Conservation (phyloP, 2,113 vertebrate species). For the Strigops habroptila region DNA sequence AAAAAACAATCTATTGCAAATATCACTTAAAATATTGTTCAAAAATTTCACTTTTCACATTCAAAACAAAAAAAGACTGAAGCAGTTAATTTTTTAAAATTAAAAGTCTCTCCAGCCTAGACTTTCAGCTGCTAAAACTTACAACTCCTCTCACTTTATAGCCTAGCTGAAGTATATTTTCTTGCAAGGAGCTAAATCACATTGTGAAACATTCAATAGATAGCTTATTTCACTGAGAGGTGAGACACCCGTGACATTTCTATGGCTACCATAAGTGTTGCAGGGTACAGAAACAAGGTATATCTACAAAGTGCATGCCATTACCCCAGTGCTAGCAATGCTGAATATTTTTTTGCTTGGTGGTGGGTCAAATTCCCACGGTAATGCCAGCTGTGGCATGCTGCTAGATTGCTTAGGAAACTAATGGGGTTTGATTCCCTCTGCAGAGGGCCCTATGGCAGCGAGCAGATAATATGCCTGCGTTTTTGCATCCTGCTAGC, state of each 20-base stretch:
- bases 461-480: not conserved
- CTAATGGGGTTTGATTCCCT: not conserved
- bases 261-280: not conserved
- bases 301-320: not conserved
- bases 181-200: not conserved
- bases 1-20: not conserved
- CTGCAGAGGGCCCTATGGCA: not conserved
- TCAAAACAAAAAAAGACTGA: not conserved
- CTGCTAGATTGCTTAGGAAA: not conserved
- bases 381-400: not conserved
- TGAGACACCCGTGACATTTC: not conserved
- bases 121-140: not conserved
- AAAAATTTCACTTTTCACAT: not conserved
- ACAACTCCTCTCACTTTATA: not conserved
- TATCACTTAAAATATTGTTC: not conserved
- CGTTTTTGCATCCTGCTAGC: not conserved
- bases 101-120: not conserved
- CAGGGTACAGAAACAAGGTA: not conserved
- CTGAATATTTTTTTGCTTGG: not conserved
- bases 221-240: not conserved
- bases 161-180: not conserved
- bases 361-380: not conserved
- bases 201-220: not conserved
- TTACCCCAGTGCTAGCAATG: accelerated
- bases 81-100: not conserved